These are phyloP conservation scores for Sycophila sp. DNA, from an alignment of 1,140 invertebrate genomes.

Conservation along the genomic window DNA sequence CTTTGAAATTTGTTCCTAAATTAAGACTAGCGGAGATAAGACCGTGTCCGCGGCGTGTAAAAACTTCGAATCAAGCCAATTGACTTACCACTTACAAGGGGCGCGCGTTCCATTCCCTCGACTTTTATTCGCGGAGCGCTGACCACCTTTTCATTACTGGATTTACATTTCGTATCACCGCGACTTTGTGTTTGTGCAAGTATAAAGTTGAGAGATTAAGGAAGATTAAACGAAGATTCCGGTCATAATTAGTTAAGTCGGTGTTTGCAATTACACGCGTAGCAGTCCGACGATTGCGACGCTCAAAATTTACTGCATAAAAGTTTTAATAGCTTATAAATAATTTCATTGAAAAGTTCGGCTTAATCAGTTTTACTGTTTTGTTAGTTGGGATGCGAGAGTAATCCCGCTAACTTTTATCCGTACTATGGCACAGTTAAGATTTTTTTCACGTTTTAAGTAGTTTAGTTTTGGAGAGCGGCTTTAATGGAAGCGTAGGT, in stretches of 20 bases:
- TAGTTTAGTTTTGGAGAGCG: background rate
- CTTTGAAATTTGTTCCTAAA: constrained; percentile 23
- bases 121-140: background rate
- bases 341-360: background rate
- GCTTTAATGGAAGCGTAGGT: constrained; percentile 8
- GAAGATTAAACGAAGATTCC: too few relatives aligned
- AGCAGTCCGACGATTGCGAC: too few relatives aligned
- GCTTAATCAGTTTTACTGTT: too few relatives aligned
- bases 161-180: background rate
- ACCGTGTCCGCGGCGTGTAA: background rate
- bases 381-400: too few relatives aligned
- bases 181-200: too few relatives aligned
- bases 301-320: too few relatives aligned
- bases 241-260: too few relatives aligned
- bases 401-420: too few relatives aligned
- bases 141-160: too few relatives aligned
- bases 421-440: background rate
- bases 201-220: too few relatives aligned
- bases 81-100: background rate
- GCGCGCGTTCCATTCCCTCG: background rate
- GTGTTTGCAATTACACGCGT: too few relatives aligned
- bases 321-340: too few relatives aligned
- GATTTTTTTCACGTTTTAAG: background rate
- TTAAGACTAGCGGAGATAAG: background rate
- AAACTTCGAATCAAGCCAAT: background rate